Evolutionary conservation across 2,113 vertebrate species (phyloP).

Genomic region (Mohoua ochrocephala): DNA sequence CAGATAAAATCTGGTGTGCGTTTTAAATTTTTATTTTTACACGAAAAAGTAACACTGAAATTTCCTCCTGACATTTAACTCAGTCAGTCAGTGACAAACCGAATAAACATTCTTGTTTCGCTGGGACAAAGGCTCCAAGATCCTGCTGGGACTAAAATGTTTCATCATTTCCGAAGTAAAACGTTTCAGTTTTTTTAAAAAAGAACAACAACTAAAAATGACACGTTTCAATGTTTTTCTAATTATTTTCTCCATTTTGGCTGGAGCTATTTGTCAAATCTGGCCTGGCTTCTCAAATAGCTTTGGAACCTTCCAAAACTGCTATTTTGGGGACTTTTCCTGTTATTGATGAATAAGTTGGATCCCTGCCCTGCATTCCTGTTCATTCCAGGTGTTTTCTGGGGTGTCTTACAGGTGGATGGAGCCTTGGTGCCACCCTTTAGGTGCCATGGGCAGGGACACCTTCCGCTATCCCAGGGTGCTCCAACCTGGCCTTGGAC

Average conservation of each 20-base stretch:
- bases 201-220: background rate
- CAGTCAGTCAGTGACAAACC: background rate
- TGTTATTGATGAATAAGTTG: background rate
- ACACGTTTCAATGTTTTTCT: conserved; percentile 52
- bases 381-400: background rate
- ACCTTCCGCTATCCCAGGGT: rapidly evolving
- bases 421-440: background rate
- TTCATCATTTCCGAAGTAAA: conserved; percentile 41
- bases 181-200: background rate
- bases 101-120: background rate
- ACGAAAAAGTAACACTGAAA: background rate
- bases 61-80: conserved; percentile 59
- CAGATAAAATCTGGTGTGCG: background rate
- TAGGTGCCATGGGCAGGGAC: background rate
- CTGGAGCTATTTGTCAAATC: conserved; percentile 2
- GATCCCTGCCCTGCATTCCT: background rate
- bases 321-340: background rate
- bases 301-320: background rate
- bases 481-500: background rate
- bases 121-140: conserved; percentile 28
- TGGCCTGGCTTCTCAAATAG: background rate
- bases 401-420: background rate
- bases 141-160: conserved; percentile 28
- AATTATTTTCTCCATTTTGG: conserved; percentile 44
- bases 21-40: background rate